Conservation (phyloP, 1,140 invertebrate genomes). For the Pachypeltis micranthus region DNA sequence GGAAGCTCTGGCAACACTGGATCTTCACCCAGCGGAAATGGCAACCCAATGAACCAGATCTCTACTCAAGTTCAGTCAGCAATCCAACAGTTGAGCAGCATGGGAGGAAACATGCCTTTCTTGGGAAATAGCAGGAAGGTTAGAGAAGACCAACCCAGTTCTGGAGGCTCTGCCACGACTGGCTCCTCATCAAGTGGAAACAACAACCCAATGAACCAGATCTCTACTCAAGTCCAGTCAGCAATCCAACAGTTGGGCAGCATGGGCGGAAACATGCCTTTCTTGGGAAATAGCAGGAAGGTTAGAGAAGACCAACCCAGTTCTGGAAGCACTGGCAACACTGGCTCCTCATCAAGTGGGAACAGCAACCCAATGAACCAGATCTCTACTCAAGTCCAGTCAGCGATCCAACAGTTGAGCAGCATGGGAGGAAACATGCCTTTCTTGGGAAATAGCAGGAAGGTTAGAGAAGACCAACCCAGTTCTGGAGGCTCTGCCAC, state of each 20-base stretch:
- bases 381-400: neutral
- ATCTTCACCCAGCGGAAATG: neutral
- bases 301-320: neutral
- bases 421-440: neutral
- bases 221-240: neutral
- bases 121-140: neutral
- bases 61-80: neutral
- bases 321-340: neutral
- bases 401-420: neutral
- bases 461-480: neutral
- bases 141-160: neutral
- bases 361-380: neutral
- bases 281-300: neutral
- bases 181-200: neutral
- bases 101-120: conserved; percentile 1
- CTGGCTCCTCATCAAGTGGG: neutral
- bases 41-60: neutral
- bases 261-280: neutral
- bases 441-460: neutral
- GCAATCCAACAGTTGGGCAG: neutral
- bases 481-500: neutral
- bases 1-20: neutral
- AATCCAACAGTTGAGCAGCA: neutral
- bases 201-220: neutral
- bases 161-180: neutral